These are phyloP conservation scores for Philaethria dido DNA, from an alignment of 2,888 invertebrate species.

Conservation along the genomic window DNA sequence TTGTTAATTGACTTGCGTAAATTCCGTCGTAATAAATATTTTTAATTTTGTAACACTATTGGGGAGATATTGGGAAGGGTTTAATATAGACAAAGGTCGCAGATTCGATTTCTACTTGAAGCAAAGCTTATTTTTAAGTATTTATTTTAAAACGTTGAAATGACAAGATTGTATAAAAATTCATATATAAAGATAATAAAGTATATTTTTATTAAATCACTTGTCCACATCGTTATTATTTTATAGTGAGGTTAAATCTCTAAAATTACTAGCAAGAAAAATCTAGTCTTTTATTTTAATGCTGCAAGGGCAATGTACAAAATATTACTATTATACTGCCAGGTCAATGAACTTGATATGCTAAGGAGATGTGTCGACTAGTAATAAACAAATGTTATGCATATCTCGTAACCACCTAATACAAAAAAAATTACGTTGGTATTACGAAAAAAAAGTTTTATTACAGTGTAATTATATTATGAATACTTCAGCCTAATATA, in stretches of 20 bases:
- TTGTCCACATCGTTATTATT: not conserved
- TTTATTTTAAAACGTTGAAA: too few relatives aligned
- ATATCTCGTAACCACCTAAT: not conserved
- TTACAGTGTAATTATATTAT: too few relatives aligned
- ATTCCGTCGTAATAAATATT: not conserved
- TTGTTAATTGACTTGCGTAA: conserved; percentile 17
- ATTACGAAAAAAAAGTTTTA: too few relatives aligned
- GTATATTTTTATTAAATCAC: too few relatives aligned
- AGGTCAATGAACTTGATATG: conserved; percentile 11
- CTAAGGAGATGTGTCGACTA: not conserved
- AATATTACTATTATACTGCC: not conserved
- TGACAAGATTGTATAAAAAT: too few relatives aligned
- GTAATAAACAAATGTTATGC: not conserved
- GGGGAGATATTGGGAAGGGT: too few relatives aligned
- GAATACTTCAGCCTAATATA: too few relatives aligned
- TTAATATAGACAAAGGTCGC: not conserved
- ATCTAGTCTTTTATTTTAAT: not conserved
- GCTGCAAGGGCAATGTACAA: not conserved
- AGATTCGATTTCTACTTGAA: not conserved
- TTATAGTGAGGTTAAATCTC: not conserved
- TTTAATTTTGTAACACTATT: not conserved
- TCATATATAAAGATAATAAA: too few relatives aligned
- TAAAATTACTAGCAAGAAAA: not conserved
- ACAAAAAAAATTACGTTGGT: not conserved
- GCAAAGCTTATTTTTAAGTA: too few relatives aligned